Evolutionary conservation across 2,888 invertebrate genomes (phyloP), one percentile per base, ranked within the genome.

Genomic region (Dynastes maya): DNA sequence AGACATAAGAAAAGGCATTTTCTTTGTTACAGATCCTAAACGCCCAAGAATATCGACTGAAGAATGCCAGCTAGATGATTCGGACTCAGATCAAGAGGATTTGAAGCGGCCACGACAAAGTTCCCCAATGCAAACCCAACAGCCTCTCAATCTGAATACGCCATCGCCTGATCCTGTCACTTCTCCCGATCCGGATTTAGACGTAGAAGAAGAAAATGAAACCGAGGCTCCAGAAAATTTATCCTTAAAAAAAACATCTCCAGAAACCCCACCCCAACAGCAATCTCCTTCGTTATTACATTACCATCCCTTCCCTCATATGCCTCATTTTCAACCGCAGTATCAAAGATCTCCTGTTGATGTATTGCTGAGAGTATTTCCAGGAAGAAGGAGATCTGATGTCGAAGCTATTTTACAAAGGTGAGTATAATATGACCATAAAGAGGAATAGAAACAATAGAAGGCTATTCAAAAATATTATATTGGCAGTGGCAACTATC

Each of bases 281-380:
- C 85, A 81, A 32, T 80, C 79, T 8, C 82, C 90, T 90, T 72
- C 83, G 78, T 78, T 83, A 76, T 13, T 78, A 53, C 78, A 78
- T 37, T 80, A 80, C 55, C 80, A 77, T 53, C 81, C 81, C 65
- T 80, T 80, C 49, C 82, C 81, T 16, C 87, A 86, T 76, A 81
- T 83, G 55, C 85, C 83, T 82, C 87, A 82, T 84, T 87, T 78
- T 81, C 86, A 88, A 77, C 84, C 84, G 2, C 87, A 85, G 74
- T 86, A 85, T 67, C 91, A 91, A 83, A 91, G 95, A 75, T 95
- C 96, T 0, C 96, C 97, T 0, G 93, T 98, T 1, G 97, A 98
- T 87, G 95, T 97, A 0, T 90, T 98, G 9, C 92, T 95, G 83
- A 92, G 97, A 83, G 96, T 98, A 0, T 98, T 98, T 87, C 98